Evolutionary conservation across 2,113 vertebrate genomes (phyloP).

Genomic region (Macheiramphus alcinus): DNA sequence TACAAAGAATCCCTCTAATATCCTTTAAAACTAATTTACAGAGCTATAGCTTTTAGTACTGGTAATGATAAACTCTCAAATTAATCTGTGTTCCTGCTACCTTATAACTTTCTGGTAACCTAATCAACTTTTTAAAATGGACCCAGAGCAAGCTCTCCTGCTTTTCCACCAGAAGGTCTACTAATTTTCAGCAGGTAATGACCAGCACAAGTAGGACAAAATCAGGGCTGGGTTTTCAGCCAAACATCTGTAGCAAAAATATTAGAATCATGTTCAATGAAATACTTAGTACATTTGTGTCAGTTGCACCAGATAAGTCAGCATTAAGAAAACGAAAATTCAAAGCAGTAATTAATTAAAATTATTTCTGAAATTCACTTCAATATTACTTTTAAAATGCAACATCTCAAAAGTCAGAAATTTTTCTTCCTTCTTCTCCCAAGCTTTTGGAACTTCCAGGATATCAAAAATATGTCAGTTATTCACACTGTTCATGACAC

Average conservation of each 20-base stretch:
- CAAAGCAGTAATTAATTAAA: not conserved
- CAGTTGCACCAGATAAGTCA: not conserved
- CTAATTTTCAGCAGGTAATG: not conserved
- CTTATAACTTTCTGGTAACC: not conserved
- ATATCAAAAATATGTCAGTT: not conserved
- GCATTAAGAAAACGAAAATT: not conserved
- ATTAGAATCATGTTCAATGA: not conserved
- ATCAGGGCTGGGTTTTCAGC: not conserved
- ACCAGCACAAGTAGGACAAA: not conserved
- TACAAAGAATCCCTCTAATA: not conserved
- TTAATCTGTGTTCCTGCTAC: accelerated
- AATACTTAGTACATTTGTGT: not conserved
- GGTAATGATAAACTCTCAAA: not conserved
- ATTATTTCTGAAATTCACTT: not conserved
- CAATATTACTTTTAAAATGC: not conserved
- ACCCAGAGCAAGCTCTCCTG: not conserved
- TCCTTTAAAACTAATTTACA: not conserved
- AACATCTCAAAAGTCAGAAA: not conserved
- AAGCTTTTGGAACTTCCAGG: not conserved
- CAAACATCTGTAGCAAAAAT: not conserved
- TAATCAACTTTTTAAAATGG: not conserved
- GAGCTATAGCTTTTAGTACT: not conserved
- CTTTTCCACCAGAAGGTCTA: not conserved
- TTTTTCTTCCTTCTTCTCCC: not conserved
- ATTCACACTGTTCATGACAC: not conserved